A percentile compares a stretch with the other conserved stretches of the same genome.
phyloP scores from a whole-genome alignment of 2,113 vertebrate genomes.

The Stigmatopora argus region DNA sequence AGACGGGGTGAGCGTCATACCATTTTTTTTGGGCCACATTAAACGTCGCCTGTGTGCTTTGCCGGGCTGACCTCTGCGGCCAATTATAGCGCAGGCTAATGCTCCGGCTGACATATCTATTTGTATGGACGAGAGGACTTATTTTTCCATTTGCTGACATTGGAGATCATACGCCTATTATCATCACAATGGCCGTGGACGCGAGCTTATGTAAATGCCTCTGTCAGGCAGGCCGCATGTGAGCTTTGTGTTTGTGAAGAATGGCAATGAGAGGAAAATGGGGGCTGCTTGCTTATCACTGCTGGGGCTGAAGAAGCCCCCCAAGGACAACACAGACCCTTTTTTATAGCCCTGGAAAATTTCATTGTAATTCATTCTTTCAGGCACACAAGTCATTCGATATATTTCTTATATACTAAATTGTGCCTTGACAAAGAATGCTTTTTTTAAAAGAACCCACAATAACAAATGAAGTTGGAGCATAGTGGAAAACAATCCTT shows the following conservation, averaged over 20 bases:
- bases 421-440: background rate
- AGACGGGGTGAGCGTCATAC: constrained; percentile 22
- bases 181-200: constrained; percentile 57
- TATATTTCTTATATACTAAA: background rate
- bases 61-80: constrained; percentile 61
- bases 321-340: constrained; percentile 3
- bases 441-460: background rate
- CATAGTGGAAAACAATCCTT: no score
- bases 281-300: background rate
- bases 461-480: no score
- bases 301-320: background rate
- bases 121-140: constrained; percentile 54
- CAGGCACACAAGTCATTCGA: constrained; percentile 10
- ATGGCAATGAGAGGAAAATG: constrained; percentile 3
- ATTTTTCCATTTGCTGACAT: constrained; percentile 55
- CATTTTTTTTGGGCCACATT: constrained; percentile 47
- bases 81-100: constrained; percentile 62
- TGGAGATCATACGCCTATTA: constrained; percentile 64
- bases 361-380: constrained; percentile 45
- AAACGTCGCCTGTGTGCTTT: constrained; percentile 40
- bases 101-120: constrained; percentile 55
- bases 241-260: constrained; percentile 47
- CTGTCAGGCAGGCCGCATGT: constrained; percentile 51
- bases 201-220: constrained; percentile 66
- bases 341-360: constrained; percentile 25